Conservation (phyloP, 2,888 invertebrate species). For the Quadriops clusia region DNA sequence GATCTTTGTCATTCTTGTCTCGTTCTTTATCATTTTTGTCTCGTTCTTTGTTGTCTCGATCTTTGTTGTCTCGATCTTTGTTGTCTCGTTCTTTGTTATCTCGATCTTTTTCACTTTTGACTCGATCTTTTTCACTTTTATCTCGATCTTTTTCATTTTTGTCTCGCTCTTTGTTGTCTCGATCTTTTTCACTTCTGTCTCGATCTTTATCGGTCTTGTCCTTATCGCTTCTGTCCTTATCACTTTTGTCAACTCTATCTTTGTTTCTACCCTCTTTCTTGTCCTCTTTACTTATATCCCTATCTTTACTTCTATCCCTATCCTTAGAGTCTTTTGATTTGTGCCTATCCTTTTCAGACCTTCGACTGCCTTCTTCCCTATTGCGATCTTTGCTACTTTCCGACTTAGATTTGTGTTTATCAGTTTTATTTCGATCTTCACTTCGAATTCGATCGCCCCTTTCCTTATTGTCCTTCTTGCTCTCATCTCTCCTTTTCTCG, state of each 20-base stretch:
- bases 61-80: too few species aligned
- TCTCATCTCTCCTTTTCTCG: slow-evolving; percentile 22
- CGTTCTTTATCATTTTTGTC: too few species aligned
- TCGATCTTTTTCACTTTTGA: too few species aligned
- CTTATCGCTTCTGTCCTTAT: slow-evolving; percentile 22
- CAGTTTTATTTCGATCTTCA: slow-evolving; percentile 9
- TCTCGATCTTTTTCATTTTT: slow-evolving; percentile 17
- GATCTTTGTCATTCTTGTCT: too few species aligned
- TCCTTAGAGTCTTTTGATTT: slow-evolving; percentile 21
- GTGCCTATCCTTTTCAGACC: slow-evolving; percentile 6
- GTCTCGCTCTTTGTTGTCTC: too few species aligned
- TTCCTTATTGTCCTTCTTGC: slow-evolving; percentile 10
- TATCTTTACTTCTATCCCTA: slow-evolving; percentile 22
- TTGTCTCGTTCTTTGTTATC: too few species aligned
- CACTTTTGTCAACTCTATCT: slow-evolving; percentile 20
- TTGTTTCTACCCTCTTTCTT: slow-evolving; percentile 26
- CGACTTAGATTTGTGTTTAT: slow-evolving; percentile 12
- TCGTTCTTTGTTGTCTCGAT: too few species aligned
- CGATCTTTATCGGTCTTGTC: slow-evolving; percentile 22
- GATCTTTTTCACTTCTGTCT: slow-evolving; percentile 17
- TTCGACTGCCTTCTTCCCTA: slow-evolving; percentile 2
- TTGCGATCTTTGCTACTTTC: slow-evolving; percentile 6
- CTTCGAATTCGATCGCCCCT: too few species aligned
- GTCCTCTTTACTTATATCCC: slow-evolving; percentile 24
- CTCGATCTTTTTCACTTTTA: too few species aligned